These are phyloP conservation scores for Chymomyza caudatula DNA, from an alignment of 2,888 invertebrate species.

Conservation along the genomic window DNA sequence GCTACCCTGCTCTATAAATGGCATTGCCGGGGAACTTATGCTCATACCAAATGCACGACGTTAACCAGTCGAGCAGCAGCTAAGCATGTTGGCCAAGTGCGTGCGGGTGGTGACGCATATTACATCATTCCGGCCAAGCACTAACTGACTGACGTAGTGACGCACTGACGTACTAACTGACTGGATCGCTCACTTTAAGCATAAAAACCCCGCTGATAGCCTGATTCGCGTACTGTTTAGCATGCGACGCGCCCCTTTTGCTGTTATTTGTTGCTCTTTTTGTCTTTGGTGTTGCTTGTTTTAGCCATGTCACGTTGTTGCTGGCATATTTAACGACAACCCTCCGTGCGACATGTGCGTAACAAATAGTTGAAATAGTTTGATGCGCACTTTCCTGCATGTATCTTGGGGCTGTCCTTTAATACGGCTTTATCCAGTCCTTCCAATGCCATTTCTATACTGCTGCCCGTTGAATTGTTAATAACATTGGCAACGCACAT, in stretches of 20 bases:
- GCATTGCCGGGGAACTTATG: slow-evolving; percentile 10
- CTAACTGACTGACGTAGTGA: slow-evolving; percentile 25
- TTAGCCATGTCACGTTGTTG: slow-evolving; percentile 68
- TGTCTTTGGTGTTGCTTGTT: not conserved
- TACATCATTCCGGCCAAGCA: slow-evolving; percentile 51
- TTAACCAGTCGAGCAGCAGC: slow-evolving; percentile 30
- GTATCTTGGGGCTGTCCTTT: slow-evolving; percentile 4
- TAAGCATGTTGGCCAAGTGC: slow-evolving; percentile 49
- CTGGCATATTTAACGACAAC: slow-evolving; percentile 43
- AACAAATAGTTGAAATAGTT: slow-evolving; percentile 68
- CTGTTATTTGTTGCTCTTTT: not conserved
- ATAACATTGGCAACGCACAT: slow-evolving; percentile 64
- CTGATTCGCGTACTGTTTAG: slow-evolving; percentile 23
- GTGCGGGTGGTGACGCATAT: slow-evolving; percentile 44
- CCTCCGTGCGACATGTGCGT: slow-evolving; percentile 55
- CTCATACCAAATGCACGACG: slow-evolving; percentile 66
- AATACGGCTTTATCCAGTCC: not conserved
- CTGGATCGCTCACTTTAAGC: slow-evolving; percentile 11
- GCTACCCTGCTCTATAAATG: not conserved
- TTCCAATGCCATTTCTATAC: not conserved
- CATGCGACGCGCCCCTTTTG: slow-evolving; percentile 4
- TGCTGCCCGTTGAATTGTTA: slow-evolving; percentile 60
- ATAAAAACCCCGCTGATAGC: slow-evolving; percentile 9
- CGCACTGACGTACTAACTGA: slow-evolving; percentile 27
- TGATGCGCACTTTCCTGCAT: slow-evolving; percentile 70